phyloP scores from a whole-genome alignment of 2,113 vertebrate species.

The Psophia crepitans region DNA sequence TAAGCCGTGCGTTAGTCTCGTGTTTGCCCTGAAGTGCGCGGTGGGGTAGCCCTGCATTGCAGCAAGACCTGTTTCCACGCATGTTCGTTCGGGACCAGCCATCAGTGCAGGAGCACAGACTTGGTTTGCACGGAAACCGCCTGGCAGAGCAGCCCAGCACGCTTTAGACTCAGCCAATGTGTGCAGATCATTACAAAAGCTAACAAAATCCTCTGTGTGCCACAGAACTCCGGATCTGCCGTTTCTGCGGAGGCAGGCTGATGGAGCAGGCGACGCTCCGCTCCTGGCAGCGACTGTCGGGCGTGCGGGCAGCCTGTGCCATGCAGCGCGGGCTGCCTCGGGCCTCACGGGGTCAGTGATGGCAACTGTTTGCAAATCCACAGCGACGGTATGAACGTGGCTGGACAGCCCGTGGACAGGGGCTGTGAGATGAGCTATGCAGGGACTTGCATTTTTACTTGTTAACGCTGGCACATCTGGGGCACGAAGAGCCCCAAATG shows the following conservation, averaged over 20 bases:
- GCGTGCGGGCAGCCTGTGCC: rapidly evolving
- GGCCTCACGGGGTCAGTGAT: too few species aligned
- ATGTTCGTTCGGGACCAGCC: rapidly evolving
- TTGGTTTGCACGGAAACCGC: not conserved
- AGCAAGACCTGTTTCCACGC: rapidly evolving
- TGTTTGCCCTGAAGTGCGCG: rapidly evolving
- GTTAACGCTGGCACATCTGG: too few species aligned
- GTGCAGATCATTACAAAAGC: not conserved
- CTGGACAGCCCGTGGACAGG: rapidly evolving
- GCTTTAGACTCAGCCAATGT: not conserved
- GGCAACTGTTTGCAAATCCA: rapidly evolving
- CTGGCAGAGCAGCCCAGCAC: not conserved
- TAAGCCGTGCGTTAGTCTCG: not conserved
- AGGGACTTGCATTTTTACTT: rapidly evolving
- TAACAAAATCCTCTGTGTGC: rapidly evolving
- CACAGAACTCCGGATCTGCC: not conserved
- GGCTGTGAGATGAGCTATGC: rapidly evolving
- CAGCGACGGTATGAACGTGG: rapidly evolving
- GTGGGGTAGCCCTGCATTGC: not conserved
- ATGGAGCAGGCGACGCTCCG: too few species aligned
- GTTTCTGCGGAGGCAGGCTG: rapidly evolving
- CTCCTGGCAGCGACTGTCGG: not conserved
- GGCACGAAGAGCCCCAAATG: not conserved
- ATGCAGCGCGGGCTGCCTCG: rapidly evolving
- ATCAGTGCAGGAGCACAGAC: rapidly evolving